Percentiles rank a stretch among this genome's conserved stretches.
Conservation (phyloP, 2,113 vertebrate genomes). For the Micromys minutus region DNA sequence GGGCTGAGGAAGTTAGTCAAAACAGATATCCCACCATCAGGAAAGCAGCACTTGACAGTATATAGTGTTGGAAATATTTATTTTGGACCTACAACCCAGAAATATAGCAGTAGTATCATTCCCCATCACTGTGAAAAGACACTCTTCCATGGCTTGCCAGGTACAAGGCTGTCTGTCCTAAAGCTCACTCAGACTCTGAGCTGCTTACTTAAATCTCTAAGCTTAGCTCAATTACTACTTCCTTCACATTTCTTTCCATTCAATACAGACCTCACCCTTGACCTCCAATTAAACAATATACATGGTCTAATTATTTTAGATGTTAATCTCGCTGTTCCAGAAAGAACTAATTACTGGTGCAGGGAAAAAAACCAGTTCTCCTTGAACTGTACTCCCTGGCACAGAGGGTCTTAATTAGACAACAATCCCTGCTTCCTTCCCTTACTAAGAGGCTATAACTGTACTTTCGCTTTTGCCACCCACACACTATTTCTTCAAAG, state of each 20-base stretch:
- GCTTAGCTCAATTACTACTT: slow-evolving; percentile 47
- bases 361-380: slow-evolving; percentile 44
- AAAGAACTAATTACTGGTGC: slow-evolving; percentile 51
- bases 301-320: slow-evolving; percentile 66
- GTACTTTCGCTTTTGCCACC: slow-evolving; percentile 5
- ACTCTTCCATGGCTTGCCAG: background rate
- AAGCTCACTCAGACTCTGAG: background rate
- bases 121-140: background rate
- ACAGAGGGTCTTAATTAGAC: background rate
- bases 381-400: background rate
- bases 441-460: background rate
- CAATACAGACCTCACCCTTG: slow-evolving; percentile 47
- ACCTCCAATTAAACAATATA: slow-evolving; percentile 59
- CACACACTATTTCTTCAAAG: background rate
- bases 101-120: background rate
- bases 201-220: slow-evolving; percentile 5
- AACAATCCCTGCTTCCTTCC: slow-evolving; percentile 11
- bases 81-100: background rate
- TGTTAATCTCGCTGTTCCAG: slow-evolving; percentile 61
- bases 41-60: background rate
- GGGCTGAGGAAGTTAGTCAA: background rate
- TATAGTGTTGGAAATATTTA: background rate
- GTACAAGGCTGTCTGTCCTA: background rate
- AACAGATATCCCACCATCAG: background rate
- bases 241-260: slow-evolving; percentile 44